Percentiles rank a stretch among this genome's conserved stretches.
phyloP scores from a whole-genome alignment of 37 sponge, comb jelly and placozoan genomes.

The Mnemiopsis leidyi region DNA sequence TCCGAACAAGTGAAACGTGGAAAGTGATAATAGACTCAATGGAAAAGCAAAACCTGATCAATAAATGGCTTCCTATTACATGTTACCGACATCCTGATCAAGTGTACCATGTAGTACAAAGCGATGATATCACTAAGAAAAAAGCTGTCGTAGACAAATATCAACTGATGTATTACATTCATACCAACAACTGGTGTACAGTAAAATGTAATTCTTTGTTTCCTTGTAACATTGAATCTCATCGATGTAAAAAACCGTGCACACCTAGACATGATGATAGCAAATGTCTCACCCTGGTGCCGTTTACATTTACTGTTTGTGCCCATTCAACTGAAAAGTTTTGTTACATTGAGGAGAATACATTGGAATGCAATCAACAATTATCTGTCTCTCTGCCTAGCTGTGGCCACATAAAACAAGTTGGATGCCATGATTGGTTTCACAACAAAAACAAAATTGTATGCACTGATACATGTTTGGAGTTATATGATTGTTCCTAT shows the following conservation, averaged over 20 bases:
- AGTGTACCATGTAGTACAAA: neutral
- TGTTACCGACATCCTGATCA: constrained; percentile 78
- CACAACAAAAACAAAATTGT: neutral
- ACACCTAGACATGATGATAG: constrained; percentile 28
- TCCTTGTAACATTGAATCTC: constrained; percentile 25
- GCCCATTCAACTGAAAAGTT: constrained; percentile 73
- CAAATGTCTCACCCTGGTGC: neutral
- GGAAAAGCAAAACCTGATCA: constrained; percentile 66
- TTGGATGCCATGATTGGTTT: constrained; percentile 65
- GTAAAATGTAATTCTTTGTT: neutral
- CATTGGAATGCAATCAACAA: constrained; percentile 67
- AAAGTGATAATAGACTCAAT: constrained; percentile 71
- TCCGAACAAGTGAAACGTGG: constrained; percentile 73
- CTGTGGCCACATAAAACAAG: constrained; percentile 69
- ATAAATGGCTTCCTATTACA: constrained; percentile 71
- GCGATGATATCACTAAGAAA: constrained; percentile 73
- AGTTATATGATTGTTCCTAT: neutral
- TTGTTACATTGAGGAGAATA: constrained; percentile 69
- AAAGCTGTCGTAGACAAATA: neutral
- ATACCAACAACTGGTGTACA: constrained; percentile 7
- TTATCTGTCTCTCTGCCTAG: constrained; percentile 64
- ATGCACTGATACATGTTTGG: neutral
- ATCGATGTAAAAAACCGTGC: constrained; percentile 38
- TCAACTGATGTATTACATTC: neutral
- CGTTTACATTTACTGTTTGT: constrained; percentile 68